Conservation (phyloP, 2,888 invertebrate genomes). For the Chironomus riparius region DNA sequence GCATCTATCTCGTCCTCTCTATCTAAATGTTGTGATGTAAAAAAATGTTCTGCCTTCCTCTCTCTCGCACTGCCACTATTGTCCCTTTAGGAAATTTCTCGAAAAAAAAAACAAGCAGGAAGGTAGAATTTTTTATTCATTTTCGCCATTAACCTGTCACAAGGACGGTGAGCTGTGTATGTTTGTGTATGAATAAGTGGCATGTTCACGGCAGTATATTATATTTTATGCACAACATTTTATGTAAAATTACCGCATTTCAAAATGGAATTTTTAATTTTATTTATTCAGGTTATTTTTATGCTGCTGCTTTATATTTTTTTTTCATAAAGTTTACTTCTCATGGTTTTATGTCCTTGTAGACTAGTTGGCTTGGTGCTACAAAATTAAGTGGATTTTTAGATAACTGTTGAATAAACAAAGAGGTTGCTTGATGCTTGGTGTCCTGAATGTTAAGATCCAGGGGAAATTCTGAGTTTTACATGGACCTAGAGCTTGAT, state of each 20-base stretch:
- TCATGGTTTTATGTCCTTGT: not conserved
- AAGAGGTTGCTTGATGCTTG: not conserved
- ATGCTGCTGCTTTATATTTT: not conserved
- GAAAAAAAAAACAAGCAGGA: not conserved
- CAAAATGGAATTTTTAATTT: conserved; percentile 23
- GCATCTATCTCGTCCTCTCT: not conserved
- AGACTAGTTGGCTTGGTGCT: not conserved
- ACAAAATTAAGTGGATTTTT: too few species aligned
- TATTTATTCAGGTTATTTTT: conserved; percentile 19
- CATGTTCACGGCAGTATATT: not conserved
- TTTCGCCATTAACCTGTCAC: not conserved
- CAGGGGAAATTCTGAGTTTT: too few species aligned
- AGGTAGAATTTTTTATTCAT: not conserved
- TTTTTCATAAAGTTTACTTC: not conserved
- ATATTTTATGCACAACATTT: not conserved
- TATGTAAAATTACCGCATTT: not conserved
- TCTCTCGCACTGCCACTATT: too few species aligned
- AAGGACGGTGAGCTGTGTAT: not conserved
- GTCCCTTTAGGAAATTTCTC: too few species aligned
- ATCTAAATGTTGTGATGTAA: too few species aligned
- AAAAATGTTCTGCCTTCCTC: too few species aligned
- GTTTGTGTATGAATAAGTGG: not conserved
- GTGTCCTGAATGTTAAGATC: too few species aligned
- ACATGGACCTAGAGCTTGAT: too few species aligned
- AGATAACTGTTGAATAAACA: not conserved